Conservation (phyloP, 2,797 vertebrate species). For the Hybognathus amarus region DNA sequence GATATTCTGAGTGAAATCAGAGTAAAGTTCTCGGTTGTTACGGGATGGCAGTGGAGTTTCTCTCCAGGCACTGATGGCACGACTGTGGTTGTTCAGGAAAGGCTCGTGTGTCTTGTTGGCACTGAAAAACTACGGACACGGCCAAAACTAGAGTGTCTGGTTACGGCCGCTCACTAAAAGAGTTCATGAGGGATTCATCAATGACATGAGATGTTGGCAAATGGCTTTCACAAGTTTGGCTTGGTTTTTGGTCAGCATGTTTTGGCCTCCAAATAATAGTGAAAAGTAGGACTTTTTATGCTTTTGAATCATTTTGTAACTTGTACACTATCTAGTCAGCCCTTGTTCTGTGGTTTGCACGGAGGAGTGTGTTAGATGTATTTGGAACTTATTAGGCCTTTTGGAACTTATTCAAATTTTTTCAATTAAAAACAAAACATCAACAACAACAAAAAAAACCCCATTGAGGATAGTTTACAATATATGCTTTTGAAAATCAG, state of each 20-base stretch:
- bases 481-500: constrained; percentile 59
- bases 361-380: constrained; percentile 35
- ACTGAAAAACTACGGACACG: constrained; percentile 21
- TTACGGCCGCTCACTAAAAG: background rate
- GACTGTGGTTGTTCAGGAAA: constrained; percentile 40
- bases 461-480: constrained; percentile 55
- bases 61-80: constrained; percentile 41
- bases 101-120: constrained; percentile 29
- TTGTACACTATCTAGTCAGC: background rate
- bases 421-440: constrained; percentile 49
- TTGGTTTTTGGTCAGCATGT: background rate
- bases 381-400: constrained; percentile 17
- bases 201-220: background rate
- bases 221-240: background rate
- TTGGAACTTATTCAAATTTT: constrained; percentile 43
- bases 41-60: constrained; percentile 21
- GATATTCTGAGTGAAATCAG: background rate
- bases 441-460: background rate
- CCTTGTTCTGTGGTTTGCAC: background rate
- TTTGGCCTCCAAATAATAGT: background rate
- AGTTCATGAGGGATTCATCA: background rate
- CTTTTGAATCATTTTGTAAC: background rate
- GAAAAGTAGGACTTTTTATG: too few relatives aligned
- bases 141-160: background rate
- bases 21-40: background rate